These are phyloP conservation scores for Poeciliopsis paucimaculata DNA, from an alignment of 2,797 vertebrate species.

Conservation along the genomic window DNA sequence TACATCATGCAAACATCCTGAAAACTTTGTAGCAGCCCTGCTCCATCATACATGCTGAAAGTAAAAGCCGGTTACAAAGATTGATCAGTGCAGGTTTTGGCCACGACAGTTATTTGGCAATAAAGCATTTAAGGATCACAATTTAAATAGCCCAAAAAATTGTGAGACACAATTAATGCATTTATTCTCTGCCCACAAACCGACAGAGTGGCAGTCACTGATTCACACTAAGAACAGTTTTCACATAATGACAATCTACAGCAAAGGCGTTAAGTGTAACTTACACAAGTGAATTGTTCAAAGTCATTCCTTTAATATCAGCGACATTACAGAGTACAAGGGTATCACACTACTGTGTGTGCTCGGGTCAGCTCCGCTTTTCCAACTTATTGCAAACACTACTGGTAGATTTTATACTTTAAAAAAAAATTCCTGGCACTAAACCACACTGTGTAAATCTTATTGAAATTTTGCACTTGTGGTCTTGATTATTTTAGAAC, in stretches of 20 bases:
- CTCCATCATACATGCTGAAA: slow-evolving; percentile 36
- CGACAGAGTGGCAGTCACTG: slow-evolving; percentile 47
- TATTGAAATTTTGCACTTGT: slow-evolving; percentile 15
- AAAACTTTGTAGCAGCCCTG: slow-evolving; percentile 59
- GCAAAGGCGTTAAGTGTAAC: slow-evolving; percentile 44
- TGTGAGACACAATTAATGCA: slow-evolving; percentile 47
- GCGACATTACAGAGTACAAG: background rate
- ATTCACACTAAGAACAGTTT: slow-evolving; percentile 61
- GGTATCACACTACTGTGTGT: slow-evolving; percentile 9
- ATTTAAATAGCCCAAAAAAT: slow-evolving; percentile 54
- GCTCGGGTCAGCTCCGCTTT: slow-evolving; percentile 6
- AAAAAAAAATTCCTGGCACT: slow-evolving; percentile 13
- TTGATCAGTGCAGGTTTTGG: slow-evolving; percentile 60
- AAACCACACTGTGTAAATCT: background rate
- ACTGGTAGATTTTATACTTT: slow-evolving; percentile 19
- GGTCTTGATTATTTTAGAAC: slow-evolving; percentile 18
- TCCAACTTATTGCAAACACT: slow-evolving; percentile 19
- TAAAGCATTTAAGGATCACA: slow-evolving; percentile 47
- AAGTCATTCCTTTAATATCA: slow-evolving; percentile 22
- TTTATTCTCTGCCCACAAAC: slow-evolving; percentile 33
- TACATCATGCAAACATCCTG: slow-evolving; percentile 68
- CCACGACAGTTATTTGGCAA: slow-evolving; percentile 51
- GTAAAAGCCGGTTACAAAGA: slow-evolving; percentile 54
- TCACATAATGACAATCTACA: slow-evolving; percentile 50
- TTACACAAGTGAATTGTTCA: slow-evolving; percentile 60